phyloP scores from a whole-genome alignment of 2,888 invertebrate genomes.

The Pollenia labialis region DNA sequence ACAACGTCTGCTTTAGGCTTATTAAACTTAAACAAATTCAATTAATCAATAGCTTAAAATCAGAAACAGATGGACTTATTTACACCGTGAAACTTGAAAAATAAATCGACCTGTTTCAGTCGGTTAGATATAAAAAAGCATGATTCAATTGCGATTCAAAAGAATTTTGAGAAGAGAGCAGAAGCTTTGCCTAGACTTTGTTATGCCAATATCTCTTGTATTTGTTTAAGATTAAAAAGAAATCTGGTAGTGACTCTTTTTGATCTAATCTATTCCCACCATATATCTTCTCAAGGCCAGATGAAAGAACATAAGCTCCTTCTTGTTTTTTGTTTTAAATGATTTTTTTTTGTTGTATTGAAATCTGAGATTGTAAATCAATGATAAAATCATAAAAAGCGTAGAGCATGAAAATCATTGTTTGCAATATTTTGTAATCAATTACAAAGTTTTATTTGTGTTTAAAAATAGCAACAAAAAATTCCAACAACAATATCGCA shows the following conservation, averaged over 20 bases:
- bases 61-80: too few relatives aligned
- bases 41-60: too few relatives aligned
- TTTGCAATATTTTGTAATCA: constrained; percentile 49
- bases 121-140: too few relatives aligned
- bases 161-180: too few relatives aligned
- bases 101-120: too few relatives aligned
- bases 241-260: not conserved
- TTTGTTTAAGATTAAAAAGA: too few relatives aligned
- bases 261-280: not conserved
- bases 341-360: not conserved
- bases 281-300: constrained; percentile 23
- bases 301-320: constrained; percentile 27
- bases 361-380: constrained; percentile 53
- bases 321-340: not conserved
- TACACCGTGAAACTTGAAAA: too few relatives aligned
- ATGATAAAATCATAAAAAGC: constrained; percentile 42
- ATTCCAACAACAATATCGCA: constrained; percentile 27
- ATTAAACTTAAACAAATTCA: too few relatives aligned
- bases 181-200: too few relatives aligned
- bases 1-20: too few relatives aligned
- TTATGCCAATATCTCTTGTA: too few relatives aligned
- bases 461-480: constrained; percentile 4
- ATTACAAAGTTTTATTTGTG: constrained; percentile 14
- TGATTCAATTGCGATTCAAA: too few relatives aligned
- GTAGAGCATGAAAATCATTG: constrained; percentile 46